These are phyloP conservation scores for Leptinotarsa defecta DNA, from an alignment of 1,140 invertebrate genomes.

Conservation along the genomic window DNA sequence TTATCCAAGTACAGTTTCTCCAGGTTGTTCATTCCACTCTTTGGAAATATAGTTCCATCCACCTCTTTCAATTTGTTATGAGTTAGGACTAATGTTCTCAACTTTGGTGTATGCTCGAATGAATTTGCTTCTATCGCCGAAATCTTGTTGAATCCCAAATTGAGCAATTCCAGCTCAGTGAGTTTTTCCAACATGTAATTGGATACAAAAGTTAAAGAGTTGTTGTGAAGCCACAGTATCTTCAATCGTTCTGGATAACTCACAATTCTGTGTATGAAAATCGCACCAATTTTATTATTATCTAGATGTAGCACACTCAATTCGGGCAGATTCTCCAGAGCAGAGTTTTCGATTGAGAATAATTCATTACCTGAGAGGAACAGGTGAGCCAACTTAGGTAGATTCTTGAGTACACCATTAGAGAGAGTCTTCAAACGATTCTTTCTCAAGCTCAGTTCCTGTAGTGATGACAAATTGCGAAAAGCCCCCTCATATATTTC, in stretches of 20 bases:
- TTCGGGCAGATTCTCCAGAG: constrained; percentile 27
- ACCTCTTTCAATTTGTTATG: constrained; percentile 32
- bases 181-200: constrained; percentile 30
- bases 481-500: constrained; percentile 15
- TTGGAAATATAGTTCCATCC: constrained; percentile 26
- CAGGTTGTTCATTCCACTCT: constrained; percentile 8
- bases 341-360: constrained; percentile 22
- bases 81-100: constrained; percentile 23
- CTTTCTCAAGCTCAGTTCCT: neutral
- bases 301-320: constrained; percentile 26
- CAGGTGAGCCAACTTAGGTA: constrained; percentile 22
- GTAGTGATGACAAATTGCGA: constrained; percentile 15
- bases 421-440: constrained; percentile 10
- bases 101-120: constrained; percentile 29
- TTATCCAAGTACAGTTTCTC: constrained; percentile 29
- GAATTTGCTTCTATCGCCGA: constrained; percentile 15
- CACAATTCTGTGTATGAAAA: constrained; percentile 19
- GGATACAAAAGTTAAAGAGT: constrained; percentile 23
- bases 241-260: constrained; percentile 13
- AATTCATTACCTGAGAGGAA: constrained; percentile 30
- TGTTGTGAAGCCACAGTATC: constrained; percentile 31
- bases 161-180: constrained; percentile 27
- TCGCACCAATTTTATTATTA: constrained; percentile 24
- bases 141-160: constrained; percentile 33
- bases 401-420: constrained; percentile 13